These are phyloP conservation scores for Clytia hemisphaerica DNA, from an alignment of 30 jellyfish, hydroid and myxozoan species.

Conservation along the genomic window DNA sequence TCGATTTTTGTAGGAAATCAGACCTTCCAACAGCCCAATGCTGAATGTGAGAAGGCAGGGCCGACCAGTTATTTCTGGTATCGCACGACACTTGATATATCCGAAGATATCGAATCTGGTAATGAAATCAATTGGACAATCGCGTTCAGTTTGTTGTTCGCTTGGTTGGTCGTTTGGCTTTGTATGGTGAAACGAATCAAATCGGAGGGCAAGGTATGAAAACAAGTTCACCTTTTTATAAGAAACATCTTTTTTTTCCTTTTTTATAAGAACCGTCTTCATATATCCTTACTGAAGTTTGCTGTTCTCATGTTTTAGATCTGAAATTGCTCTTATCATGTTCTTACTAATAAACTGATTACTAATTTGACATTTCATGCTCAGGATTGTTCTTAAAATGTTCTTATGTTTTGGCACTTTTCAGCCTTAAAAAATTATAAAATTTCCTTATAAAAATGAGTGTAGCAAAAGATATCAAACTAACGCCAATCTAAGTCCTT, in stretches of 20 bases:
- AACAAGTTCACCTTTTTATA: background rate
- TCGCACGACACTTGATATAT: constrained; percentile 75
- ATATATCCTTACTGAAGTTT: too few relatives aligned
- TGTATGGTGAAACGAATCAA: constrained; percentile 85
- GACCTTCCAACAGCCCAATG: constrained; percentile 30
- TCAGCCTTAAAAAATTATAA: too few relatives aligned
- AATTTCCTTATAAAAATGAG: too few relatives aligned
- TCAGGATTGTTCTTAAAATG: too few relatives aligned
- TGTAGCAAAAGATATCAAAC: too few relatives aligned
- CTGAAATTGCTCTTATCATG: too few relatives aligned
- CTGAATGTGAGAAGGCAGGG: constrained; percentile 78
- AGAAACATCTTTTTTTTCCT: background rate
- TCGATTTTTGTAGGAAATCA: constrained; percentile 49
- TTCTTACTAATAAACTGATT: too few relatives aligned
- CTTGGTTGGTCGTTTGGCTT: constrained; percentile 89
- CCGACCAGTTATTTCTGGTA: constrained; percentile 94
- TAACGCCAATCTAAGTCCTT: too few relatives aligned
- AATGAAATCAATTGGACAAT: constrained; percentile 79
- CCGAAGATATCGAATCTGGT: constrained; percentile 62
- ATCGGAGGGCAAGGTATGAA: constrained; percentile 84
- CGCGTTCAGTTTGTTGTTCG: constrained; percentile 53
- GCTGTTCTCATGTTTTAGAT: too few relatives aligned
- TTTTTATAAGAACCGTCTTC: too few relatives aligned
- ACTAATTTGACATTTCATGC: too few relatives aligned
- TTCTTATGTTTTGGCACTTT: too few relatives aligned